phyloP scores from a whole-genome alignment of 2,797 vertebrate species.

The Gymnodraco acuticeps region DNA sequence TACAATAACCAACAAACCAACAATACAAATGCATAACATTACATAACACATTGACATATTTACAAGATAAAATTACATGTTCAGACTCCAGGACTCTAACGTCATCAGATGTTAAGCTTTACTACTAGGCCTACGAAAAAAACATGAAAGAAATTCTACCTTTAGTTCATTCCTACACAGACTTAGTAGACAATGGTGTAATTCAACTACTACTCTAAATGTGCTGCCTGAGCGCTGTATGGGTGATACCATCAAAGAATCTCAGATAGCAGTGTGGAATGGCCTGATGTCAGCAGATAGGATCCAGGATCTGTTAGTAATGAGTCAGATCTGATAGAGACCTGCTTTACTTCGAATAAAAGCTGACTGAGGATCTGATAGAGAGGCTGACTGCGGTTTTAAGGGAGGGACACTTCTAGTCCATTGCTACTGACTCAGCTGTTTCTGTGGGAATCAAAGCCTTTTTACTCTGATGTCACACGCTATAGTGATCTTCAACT shows the following conservation, averaged over 20 bases:
- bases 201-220: slow-evolving; percentile 66
- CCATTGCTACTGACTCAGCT: slow-evolving; percentile 77
- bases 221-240: slow-evolving; percentile 64
- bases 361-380: slow-evolving; percentile 80
- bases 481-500: slow-evolving; percentile 69
- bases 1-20: slow-evolving; percentile 62
- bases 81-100: slow-evolving; percentile 33
- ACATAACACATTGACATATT: slow-evolving; percentile 66
- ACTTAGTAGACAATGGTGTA: slow-evolving; percentile 53
- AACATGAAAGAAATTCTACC: slow-evolving; percentile 14
- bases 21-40: slow-evolving; percentile 65
- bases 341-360: slow-evolving; percentile 63
- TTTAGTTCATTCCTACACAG: slow-evolving; percentile 25
- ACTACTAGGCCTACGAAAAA: slow-evolving; percentile 14
- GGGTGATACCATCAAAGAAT: slow-evolving; percentile 68
- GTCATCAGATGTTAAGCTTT: slow-evolving; percentile 25
- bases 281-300: slow-evolving; percentile 81
- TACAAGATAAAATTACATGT: slow-evolving; percentile 57
- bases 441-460: slow-evolving; percentile 85
- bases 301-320: slow-evolving; percentile 76
- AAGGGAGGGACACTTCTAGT: slow-evolving; percentile 65
- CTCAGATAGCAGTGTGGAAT: slow-evolving; percentile 72
- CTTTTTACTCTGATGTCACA: slow-evolving; percentile 70
- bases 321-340: slow-evolving; percentile 79
- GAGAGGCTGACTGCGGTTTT: slow-evolving; percentile 54